Evolutionary conservation across 2,797 vertebrate genomes (phyloP), one percentile per base, ranked within the genome.

Genomic region (Melanogrammus aeglefinus): DNA sequence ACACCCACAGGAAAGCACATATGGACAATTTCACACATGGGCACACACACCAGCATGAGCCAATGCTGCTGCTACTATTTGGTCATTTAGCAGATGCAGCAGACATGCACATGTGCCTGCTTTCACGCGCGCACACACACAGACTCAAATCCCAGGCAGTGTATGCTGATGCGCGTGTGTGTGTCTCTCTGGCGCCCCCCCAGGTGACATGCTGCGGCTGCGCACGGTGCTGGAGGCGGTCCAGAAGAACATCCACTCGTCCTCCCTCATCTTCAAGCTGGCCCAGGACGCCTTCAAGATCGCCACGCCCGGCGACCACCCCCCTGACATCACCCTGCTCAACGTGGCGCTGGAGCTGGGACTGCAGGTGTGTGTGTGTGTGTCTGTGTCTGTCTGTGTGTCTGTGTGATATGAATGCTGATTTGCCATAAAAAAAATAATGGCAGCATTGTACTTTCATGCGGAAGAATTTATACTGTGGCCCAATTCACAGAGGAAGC

Each of bases 221-320:
- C 95, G 96, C 83, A 99, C 97, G 0, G 97, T 99, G 85, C 94
- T 99, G 81, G 98, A 99, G 89, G 96, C 96, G 88, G 97, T 99
- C 88, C 98, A 99, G 94, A 98, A 98, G 85, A 97, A 99, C 91
- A 98, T 99, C 89, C 98, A 99, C 91, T 99, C 98, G 76, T 99
- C 98, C 12, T 99, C 97, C 31, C 94, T 98, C 86, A 99, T 99
- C 93, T 99, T 99, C 92, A 99, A 99, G 90, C 92, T 99, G 91
- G 98, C 98, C 79, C 98, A 99, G 87, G 98, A 99, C 0, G 98
- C 98, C 4, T 99, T 99, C 88, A 99, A 99, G 92, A 99, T 98
- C 1, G 97, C 97, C 77, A 99, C 98, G 0, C 97, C 97, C 0
- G 96, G 96, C 0, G 98, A 99, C 91, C 97, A 85, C 93, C 96